Evolutionary conservation across 2,888 invertebrate species (phyloP).

Genomic region (Platynereis dumerilii): DNA sequence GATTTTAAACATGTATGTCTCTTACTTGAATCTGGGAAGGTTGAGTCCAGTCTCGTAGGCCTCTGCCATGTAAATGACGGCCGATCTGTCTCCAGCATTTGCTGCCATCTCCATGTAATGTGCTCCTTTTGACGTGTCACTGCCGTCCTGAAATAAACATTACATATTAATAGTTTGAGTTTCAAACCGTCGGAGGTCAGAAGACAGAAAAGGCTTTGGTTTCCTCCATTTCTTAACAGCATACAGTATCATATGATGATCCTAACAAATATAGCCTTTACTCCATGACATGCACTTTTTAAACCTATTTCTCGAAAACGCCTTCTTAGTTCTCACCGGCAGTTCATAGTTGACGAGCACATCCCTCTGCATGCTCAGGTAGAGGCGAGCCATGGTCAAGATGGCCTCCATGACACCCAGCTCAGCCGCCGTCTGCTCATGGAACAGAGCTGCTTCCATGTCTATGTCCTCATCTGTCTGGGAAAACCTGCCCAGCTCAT

Average conservation of each 20-base stretch:
- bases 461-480: slow-evolving; percentile 64
- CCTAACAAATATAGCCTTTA: too few species aligned
- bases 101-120: slow-evolving; percentile 66
- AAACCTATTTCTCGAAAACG: too few species aligned
- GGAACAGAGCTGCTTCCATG: slow-evolving; percentile 66
- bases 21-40: slow-evolving; percentile 57
- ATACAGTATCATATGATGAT: too few species aligned
- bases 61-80: slow-evolving; percentile 67
- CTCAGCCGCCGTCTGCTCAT: slow-evolving; percentile 67
- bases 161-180: neutral
- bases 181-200: too few species aligned
- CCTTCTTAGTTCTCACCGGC: slow-evolving; percentile 28
- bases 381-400: slow-evolving; percentile 65
- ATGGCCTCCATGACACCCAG: slow-evolving; percentile 67
- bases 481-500: slow-evolving; percentile 67
- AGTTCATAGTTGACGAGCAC: slow-evolving; percentile 64
- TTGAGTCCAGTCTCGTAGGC: slow-evolving; percentile 66
- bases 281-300: too few species aligned
- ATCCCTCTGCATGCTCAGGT: slow-evolving; percentile 65
- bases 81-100: slow-evolving; percentile 65
- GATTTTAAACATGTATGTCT: too few species aligned
- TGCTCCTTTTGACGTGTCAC: slow-evolving; percentile 60
- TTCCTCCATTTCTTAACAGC: too few species aligned
- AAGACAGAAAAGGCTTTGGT: too few species aligned
- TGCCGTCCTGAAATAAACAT: slow-evolving; percentile 40